Percentiles rank a stretch among this genome's conserved stretches.
Conservation (phyloP, 1,140 invertebrate genomes). For the Luehdorfia chinensis region DNA sequence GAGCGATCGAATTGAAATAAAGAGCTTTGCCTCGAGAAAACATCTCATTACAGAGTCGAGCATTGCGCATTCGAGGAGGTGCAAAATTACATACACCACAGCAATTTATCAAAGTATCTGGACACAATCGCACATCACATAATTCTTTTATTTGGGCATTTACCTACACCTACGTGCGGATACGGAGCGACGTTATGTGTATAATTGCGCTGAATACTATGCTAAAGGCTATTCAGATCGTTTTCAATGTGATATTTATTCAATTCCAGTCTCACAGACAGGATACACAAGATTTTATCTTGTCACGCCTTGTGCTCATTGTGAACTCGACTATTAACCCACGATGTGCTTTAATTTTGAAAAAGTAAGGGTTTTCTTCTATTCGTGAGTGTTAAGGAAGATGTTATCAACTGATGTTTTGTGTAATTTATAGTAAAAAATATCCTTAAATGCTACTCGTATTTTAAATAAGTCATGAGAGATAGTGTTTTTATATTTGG, state of each 20-base stretch:
- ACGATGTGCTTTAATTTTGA: slow-evolving; percentile 41
- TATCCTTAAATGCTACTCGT: no score
- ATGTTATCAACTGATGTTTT: slow-evolving; percentile 21
- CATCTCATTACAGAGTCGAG: slow-evolving; percentile 34
- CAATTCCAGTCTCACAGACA: slow-evolving; percentile 52
- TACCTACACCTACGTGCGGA: slow-evolving; percentile 36
- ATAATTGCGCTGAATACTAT: slow-evolving; percentile 59
- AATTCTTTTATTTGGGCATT: slow-evolving; percentile 34
- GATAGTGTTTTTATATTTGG: no score
- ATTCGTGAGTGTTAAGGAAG: slow-evolving; percentile 41
- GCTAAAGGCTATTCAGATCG: slow-evolving; percentile 55
- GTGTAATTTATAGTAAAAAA: no score
- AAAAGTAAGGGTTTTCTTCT: slow-evolving; percentile 29
- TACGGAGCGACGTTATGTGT: slow-evolving; percentile 33
- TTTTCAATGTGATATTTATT: slow-evolving; percentile 64
- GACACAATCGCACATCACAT: slow-evolving; percentile 31
- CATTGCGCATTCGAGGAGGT: slow-evolving; percentile 43
- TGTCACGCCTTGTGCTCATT: slow-evolving; percentile 58
- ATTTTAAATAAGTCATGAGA: no score
- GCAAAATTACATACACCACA: slow-evolving; percentile 46
- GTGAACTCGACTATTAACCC: slow-evolving; percentile 46
- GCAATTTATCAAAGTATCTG: slow-evolving; percentile 44
- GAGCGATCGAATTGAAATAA: slow-evolving; percentile 26
- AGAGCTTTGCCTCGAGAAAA: slow-evolving; percentile 38
- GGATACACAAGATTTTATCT: slow-evolving; percentile 58